Percentiles rank a stretch among this genome's conserved stretches.
Evolutionary conservation across 2,113 vertebrate species (phyloP).

Genomic region (Raphicerus campestris): DNA sequence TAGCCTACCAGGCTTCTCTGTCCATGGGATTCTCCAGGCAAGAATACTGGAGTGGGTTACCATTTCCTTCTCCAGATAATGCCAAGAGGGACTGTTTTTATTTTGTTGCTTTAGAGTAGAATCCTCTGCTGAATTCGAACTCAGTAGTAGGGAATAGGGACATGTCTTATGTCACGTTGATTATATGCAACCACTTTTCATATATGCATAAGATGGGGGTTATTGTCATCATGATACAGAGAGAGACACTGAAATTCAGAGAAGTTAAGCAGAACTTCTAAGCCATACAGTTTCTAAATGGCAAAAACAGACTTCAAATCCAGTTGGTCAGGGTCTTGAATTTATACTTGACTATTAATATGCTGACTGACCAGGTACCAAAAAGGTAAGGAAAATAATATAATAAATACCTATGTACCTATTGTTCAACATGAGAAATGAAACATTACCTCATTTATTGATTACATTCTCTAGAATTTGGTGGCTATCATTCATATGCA

Average conservation of each 20-base stretch:
- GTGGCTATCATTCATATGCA: neutral
- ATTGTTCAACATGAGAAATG: neutral
- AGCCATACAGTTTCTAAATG: neutral
- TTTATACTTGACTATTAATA: neutral
- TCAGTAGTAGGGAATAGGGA: neutral
- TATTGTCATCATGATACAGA: neutral
- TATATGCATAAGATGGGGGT: neutral
- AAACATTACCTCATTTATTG: neutral
- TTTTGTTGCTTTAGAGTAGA: neutral
- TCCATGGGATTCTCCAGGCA: too few relatives aligned
- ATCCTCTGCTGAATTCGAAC: neutral
- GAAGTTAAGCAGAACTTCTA: neutral
- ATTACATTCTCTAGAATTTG: neutral
- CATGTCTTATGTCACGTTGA: neutral
- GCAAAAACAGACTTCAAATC: slow-evolving; percentile 2
- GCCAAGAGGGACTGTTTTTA: neutral
- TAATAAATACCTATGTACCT: neutral
- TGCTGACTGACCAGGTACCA: neutral
- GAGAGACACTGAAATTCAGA: neutral
- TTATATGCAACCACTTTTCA: neutral
- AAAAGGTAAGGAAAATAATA: neutral
- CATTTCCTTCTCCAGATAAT: neutral
- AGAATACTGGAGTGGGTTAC: too few relatives aligned
- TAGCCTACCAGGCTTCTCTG: too few relatives aligned
- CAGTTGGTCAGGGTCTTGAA: neutral